These are phyloP conservation scores for Tachysurus fulvidraco DNA, from an alignment of 2,113 vertebrate genomes.

Conservation along the genomic window DNA sequence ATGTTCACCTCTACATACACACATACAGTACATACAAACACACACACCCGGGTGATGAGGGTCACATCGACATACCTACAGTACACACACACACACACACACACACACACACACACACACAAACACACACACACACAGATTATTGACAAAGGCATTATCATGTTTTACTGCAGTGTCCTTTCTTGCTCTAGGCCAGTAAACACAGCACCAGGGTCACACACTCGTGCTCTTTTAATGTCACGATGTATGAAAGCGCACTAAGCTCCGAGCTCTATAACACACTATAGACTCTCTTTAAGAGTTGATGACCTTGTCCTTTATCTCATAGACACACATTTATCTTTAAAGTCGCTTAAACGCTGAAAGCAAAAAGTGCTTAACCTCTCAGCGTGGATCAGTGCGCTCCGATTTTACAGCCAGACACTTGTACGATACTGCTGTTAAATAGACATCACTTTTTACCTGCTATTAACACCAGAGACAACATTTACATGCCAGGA, in stretches of 20 bases:
- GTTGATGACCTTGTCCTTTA: neutral
- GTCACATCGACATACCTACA: neutral
- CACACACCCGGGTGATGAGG: neutral
- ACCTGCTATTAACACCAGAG: neutral
- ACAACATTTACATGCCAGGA: neutral
- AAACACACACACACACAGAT: neutral
- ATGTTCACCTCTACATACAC: constrained; percentile 11
- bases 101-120: constrained; percentile 20
- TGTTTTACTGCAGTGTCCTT: constrained; percentile 52
- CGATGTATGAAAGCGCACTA: neutral
- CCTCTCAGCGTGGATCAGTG: neutral
- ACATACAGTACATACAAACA: neutral
- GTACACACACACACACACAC: neutral
- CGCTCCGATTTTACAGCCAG: neutral
- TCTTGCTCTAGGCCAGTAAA: constrained; percentile 43
- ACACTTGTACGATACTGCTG: neutral
- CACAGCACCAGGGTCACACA: constrained; percentile 32
- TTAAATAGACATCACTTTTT: neutral
- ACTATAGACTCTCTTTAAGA: neutral
- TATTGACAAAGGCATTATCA: constrained; percentile 49
- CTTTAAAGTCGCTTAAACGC: neutral
- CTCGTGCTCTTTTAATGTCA: constrained; percentile 2
- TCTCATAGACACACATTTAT: neutral
- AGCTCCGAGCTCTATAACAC: constrained; percentile 7
- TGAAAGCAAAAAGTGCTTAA: neutral